phyloP scores from a whole-genome alignment of 1,140 invertebrate species.

The Ladona fulva region DNA sequence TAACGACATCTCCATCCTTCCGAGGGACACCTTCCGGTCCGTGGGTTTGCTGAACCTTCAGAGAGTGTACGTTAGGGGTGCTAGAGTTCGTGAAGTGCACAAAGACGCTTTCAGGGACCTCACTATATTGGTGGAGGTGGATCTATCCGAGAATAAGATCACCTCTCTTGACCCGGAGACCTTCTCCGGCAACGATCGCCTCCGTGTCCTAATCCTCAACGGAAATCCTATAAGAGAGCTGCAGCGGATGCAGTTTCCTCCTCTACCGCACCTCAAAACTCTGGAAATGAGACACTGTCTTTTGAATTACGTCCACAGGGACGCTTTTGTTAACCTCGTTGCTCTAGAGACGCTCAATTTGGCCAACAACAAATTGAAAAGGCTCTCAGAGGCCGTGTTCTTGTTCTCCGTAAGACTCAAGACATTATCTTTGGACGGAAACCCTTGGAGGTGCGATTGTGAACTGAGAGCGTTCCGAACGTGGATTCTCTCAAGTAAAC shows the following conservation, averaged over 20 bases:
- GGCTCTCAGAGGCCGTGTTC: constrained; percentile 54
- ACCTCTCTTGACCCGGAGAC: constrained; percentile 55
- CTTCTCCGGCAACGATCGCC: constrained; percentile 62
- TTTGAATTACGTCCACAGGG: constrained; percentile 56
- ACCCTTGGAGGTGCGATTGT: constrained; percentile 84
- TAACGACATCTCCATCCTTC: constrained; percentile 63
- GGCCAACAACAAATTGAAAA: constrained; percentile 56
- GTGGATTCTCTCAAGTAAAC: constrained; percentile 63
- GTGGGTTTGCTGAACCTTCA: constrained; percentile 75
- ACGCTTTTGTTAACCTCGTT: constrained; percentile 56
- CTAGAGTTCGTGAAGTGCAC: constrained; percentile 64
- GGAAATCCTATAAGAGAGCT: constrained; percentile 59
- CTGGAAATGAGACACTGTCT: constrained; percentile 68
- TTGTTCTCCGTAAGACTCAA: constrained; percentile 58
- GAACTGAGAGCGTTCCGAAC: constrained; percentile 66
- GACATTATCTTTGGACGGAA: constrained; percentile 69
- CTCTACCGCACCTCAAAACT: constrained; percentile 56
- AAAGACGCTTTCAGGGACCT: constrained; percentile 75
- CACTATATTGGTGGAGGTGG: constrained; percentile 77
- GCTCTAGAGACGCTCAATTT: constrained; percentile 61
- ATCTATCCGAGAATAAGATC: constrained; percentile 66
- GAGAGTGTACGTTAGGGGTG: constrained; percentile 64
- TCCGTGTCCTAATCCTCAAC: constrained; percentile 56
- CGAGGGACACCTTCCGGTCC: constrained; percentile 68
- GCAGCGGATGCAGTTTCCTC: constrained; percentile 56